Evolutionary conservation across 2,888 invertebrate genomes (phyloP), one percentile per base, ranked within the genome.

Genomic region (Napeogenes sylphis): DNA sequence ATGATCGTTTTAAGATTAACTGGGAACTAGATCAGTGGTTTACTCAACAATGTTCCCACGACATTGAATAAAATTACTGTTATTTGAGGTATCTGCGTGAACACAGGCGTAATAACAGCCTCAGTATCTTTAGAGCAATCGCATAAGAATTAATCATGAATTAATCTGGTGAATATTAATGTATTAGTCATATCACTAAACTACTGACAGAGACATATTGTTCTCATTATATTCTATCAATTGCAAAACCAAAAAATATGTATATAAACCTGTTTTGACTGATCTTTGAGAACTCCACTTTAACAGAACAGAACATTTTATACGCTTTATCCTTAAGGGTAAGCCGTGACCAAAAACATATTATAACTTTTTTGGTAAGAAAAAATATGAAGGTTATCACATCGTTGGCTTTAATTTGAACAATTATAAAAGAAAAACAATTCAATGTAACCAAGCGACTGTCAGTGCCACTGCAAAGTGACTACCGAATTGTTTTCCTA

Each of bases 51-150:
- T 69, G 78, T 87, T 90, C 89, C 81, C 90, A 90, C 88, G 89
- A 85, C 88, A 89, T 88, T 89, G 88, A 81, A 82, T 77, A 73
- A 81, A 87, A 87, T 87, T 83, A 85, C 86, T 76, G 83, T 85
- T 85, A 85, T 86, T 83, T 80, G 73, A 75, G 70, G 73, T 70
- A 71, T 70, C 72, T 68, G 62, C 60, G 60, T 58, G 55, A 60
- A 53, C 58, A 53, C 55, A 45, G 59, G 58, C 60, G 53, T 66
- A 63, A 61, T 47, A 57, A 57, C 57, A 55, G 54, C 55, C 45
- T 58, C 55, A 33, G 45, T 12, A 45, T 57, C 33, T 47, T 47
- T 56, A 56, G 30, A 55, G 21, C 46, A 21, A 42, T 42, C 42
- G 42, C 42, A 42, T 38, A 38, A 38, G 38, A 38, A 21, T 47